phyloP scores from a whole-genome alignment of 2,113 vertebrate species.

The Megatriorchis doriae region DNA sequence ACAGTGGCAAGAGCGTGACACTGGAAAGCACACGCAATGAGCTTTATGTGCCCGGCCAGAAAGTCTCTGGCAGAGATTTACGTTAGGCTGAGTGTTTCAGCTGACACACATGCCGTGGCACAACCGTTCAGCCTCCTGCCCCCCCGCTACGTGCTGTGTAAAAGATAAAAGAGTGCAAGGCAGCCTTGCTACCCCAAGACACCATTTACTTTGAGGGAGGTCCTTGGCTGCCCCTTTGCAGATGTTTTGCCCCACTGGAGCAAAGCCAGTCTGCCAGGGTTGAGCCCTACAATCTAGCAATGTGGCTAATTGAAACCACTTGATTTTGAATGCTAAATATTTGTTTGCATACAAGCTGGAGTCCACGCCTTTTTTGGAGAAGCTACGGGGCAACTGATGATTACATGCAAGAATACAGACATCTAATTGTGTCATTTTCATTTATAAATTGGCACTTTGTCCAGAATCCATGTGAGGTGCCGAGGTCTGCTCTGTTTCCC shows the following conservation, averaged over 20 bases:
- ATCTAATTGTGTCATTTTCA: slow-evolving; percentile 49
- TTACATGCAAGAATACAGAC: slow-evolving; percentile 46
- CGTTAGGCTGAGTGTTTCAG: not conserved
- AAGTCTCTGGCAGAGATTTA: not conserved
- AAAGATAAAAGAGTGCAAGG: not conserved
- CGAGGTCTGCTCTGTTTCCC: slow-evolving; percentile 33
- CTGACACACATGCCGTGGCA: not conserved
- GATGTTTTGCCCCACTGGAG: not conserved
- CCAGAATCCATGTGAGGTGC: slow-evolving; percentile 4
- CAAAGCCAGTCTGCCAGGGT: not conserved
- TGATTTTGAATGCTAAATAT: slow-evolving; percentile 33
- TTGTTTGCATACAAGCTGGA: slow-evolving; percentile 56
- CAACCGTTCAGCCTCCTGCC: not conserved
- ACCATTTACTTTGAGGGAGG: not conserved
- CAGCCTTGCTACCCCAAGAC: not conserved
- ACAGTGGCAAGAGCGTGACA: not conserved
- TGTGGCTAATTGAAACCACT: slow-evolving; percentile 36
- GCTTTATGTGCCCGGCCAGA: not conserved
- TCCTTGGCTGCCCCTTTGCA: not conserved
- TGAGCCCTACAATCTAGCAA: not conserved
- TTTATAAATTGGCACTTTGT: slow-evolving; percentile 56
- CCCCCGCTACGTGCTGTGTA: accelerated
- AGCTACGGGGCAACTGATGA: slow-evolving; percentile 1
- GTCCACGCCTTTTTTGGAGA: slow-evolving; percentile 52
- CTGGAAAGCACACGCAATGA: accelerated